Evolutionary conservation across 2,113 vertebrate species (phyloP), one percentile per base, ranked within the genome.

Genomic region (Sakesphorus luctuosus): DNA sequence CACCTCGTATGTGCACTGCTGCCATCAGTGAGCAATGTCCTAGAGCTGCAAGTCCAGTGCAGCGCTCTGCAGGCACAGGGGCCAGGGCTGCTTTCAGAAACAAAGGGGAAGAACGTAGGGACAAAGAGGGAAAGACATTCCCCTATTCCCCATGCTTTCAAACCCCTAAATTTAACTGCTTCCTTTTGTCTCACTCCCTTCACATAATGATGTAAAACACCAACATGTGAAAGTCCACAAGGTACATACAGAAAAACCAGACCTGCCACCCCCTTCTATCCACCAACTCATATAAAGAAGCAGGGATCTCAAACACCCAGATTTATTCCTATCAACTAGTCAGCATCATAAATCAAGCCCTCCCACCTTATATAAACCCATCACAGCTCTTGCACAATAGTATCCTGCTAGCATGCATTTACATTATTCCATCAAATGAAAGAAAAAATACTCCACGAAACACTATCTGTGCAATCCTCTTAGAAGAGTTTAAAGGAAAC

Each of bases 291-390:
- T 72, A 71, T 6, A 44, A 92, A 95, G 83, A 49, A 84, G 52
- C 61, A 56, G 28, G 44, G 78, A 93, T 89, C 50, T 86, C 81
- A 88, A 91, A 87, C 33, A 69, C 28, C 15, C 36, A 95, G 53
- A 96, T 91, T 96, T 95, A 90, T 69, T 96, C 35, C 67, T 38
- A 92, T 93, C 95, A 97, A 88, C 93, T 90, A 89, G 43, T 77
- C 71, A 84, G 28, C 31, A 40, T 87, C 93, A 92, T 87, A 97
- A 97, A 97, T 95, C 84, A 96, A 97, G 77, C 44, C 66, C 76
- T 97, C 94, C 95, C 91, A 95, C n/a, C 61, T 84, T 31, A 12
- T 85, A 96, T 77, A 94, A 96, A 96, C 87, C 93, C 21, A 95
- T 92, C 59, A 79, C 17, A n/a, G 31, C 33, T 94, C 68, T 90